These are phyloP conservation scores for Neomorphus geoffroyi DNA, from an alignment of 2,797 vertebrate species.

Conservation along the genomic window DNA sequence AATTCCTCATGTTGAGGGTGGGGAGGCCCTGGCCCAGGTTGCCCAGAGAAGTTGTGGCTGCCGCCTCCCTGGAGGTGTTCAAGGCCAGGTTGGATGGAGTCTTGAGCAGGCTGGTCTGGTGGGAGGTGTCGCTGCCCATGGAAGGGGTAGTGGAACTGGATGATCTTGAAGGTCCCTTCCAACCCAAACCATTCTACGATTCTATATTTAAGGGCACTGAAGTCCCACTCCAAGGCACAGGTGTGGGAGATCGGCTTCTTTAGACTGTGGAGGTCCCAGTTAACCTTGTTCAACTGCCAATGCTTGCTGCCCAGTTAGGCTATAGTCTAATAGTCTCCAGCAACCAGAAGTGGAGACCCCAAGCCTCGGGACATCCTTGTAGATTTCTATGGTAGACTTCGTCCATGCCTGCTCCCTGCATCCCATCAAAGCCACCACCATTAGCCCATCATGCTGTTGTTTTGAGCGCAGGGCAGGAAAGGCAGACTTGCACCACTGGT, in stretches of 20 bases:
- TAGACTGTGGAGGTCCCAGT: neutral
- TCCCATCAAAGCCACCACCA: neutral
- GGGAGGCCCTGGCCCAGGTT: too few relatives aligned
- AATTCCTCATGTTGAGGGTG: too few relatives aligned
- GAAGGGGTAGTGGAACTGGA: too few relatives aligned
- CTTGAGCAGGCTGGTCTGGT: too few relatives aligned
- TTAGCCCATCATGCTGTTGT: accelerated
- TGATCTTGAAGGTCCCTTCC: too few relatives aligned
- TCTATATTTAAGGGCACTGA: neutral
- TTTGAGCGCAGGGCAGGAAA: neutral
- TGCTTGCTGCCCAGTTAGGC: neutral
- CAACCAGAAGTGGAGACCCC: neutral
- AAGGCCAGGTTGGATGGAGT: too few relatives aligned
- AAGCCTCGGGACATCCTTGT: neutral
- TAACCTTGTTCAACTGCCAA: neutral
- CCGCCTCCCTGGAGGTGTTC: too few relatives aligned
- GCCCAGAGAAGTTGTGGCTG: too few relatives aligned
- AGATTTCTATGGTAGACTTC: neutral
- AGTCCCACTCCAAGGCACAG: neutral
- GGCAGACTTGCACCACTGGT: neutral
- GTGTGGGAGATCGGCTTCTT: neutral
- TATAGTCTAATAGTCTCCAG: neutral
- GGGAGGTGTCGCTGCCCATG: too few relatives aligned
- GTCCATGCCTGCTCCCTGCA: neutral
- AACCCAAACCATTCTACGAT: too few relatives aligned